Evolutionary conservation across 35 echinoderm and acorn worm species (phyloP).

Genomic region (Ophiothrix spiculata): DNA sequence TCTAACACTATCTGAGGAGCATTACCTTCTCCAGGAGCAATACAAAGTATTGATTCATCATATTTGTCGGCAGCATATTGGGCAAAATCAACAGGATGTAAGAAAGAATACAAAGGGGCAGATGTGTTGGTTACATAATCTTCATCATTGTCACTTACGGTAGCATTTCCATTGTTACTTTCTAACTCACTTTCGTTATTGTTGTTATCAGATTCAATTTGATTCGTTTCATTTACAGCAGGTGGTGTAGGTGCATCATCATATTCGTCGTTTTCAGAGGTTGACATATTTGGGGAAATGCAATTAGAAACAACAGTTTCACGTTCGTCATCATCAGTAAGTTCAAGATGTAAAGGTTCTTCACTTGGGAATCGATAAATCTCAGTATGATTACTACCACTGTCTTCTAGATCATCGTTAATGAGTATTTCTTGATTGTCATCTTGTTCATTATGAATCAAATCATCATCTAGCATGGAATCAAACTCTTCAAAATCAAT

Average conservation of each 20-base stretch:
- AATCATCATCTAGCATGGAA: neutral
- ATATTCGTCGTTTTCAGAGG: too few species aligned
- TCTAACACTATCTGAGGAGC: constrained; percentile 49
- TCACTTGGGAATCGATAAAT: too few species aligned
- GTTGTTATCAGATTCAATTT: neutral
- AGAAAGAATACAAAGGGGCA: neutral
- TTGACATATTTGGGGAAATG: too few species aligned
- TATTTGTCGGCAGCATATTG: neutral
- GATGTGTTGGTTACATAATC: constrained; percentile 3
- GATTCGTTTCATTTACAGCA: too few species aligned
- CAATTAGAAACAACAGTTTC: too few species aligned
- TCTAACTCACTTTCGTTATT: neutral
- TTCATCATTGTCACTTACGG: neutral
- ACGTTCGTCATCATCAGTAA: too few species aligned
- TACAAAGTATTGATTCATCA: constrained; percentile 30
- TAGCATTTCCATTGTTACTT: neutral
- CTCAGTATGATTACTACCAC: too few species aligned
- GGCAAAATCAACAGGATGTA: constrained; percentile 2
- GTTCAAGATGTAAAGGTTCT: too few species aligned
- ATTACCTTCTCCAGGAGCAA: constrained; percentile 76
- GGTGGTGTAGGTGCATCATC: too few species aligned
- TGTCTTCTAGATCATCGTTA: too few species aligned
- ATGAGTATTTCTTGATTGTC: neutral
- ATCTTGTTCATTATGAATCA: neutral
- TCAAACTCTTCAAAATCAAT: neutral